These are phyloP conservation scores for Sceliomorpha sp. DNA, from an alignment of 2,888 invertebrate genomes.

Conservation along the genomic window DNA sequence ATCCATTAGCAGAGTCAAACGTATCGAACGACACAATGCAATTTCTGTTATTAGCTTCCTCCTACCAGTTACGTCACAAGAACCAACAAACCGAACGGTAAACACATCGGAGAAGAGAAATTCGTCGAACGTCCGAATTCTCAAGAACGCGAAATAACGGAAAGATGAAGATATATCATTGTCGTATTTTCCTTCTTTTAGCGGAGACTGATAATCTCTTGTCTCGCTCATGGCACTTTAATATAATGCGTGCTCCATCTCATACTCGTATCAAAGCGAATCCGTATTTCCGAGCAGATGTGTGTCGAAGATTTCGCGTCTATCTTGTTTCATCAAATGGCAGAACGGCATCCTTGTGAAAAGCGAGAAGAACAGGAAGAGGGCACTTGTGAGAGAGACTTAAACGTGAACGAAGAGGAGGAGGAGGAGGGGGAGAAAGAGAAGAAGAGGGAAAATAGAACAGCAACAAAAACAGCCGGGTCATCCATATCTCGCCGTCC, in stretches of 20 bases:
- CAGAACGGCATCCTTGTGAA: slow-evolving; percentile 22
- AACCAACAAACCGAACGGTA: too few relatives aligned
- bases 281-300: slow-evolving; percentile 24
- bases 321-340: slow-evolving; percentile 49
- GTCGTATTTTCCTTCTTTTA: slow-evolving; percentile 21
- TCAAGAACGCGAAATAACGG: too few relatives aligned
- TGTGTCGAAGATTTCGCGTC: slow-evolving; percentile 28
- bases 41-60: too few relatives aligned
- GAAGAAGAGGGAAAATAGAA: slow-evolving; percentile 19
- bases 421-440: too few relatives aligned
- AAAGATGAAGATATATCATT: slow-evolving; percentile 30
- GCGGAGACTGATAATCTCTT: slow-evolving; percentile 25
- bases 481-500: slow-evolving; percentile 18
- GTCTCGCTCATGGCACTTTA: slow-evolving; percentile 34
- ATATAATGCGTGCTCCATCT: slow-evolving; percentile 37
- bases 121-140: too few relatives aligned
- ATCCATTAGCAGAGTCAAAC: too few relatives aligned
- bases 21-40: too few relatives aligned
- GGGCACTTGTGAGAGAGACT: slow-evolving; percentile 3
- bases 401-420: too few relatives aligned
- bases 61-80: too few relatives aligned
- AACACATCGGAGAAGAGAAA: too few relatives aligned
- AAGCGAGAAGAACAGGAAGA: slow-evolving; percentile 32
- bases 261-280: slow-evolving; percentile 27
- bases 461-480: slow-evolving; percentile 23